Evolutionary conservation across 2,113 vertebrate species (phyloP).

Genomic region (Climacteris rufus): DNA sequence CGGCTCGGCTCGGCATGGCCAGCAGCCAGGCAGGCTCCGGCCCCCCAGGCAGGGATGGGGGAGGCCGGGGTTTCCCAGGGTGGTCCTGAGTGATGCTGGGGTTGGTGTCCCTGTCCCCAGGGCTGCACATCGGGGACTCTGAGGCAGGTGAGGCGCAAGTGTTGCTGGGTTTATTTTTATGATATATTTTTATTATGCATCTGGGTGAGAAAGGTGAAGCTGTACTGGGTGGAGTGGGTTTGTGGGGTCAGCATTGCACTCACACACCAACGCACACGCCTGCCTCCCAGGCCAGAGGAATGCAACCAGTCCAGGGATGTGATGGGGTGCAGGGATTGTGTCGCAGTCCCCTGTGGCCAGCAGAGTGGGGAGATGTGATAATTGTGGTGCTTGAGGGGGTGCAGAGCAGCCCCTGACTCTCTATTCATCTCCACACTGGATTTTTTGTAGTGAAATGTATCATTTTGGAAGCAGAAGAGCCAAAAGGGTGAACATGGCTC

Average conservation of each 20-base stretch:
- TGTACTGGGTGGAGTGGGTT: not conserved
- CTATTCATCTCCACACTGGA: fast-evolving
- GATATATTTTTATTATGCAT: not conserved
- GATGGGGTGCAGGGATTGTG: fast-evolving
- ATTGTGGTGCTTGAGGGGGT: not conserved
- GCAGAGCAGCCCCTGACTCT: not conserved
- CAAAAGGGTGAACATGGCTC: not conserved
- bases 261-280: fast-evolving
- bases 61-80: not conserved
- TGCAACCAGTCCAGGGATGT: not conserved
- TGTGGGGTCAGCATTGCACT: not conserved
- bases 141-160: not conserved
- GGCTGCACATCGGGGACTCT: not conserved
- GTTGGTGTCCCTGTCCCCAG: fast-evolving
- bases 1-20: not conserved
- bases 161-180: not conserved
- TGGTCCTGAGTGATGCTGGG: not conserved
- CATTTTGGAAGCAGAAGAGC: not conserved
- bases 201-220: not conserved
- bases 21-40: not conserved
- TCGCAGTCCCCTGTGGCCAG: not conserved
- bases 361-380: fast-evolving
- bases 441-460: not conserved
- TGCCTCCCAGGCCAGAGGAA: not conserved
- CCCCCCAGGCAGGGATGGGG: not conserved